Evolutionary conservation across 2,797 vertebrate genomes (phyloP), one percentile per base, ranked within the genome.

Genomic region (Microctenopoma steveboyesi): DNA sequence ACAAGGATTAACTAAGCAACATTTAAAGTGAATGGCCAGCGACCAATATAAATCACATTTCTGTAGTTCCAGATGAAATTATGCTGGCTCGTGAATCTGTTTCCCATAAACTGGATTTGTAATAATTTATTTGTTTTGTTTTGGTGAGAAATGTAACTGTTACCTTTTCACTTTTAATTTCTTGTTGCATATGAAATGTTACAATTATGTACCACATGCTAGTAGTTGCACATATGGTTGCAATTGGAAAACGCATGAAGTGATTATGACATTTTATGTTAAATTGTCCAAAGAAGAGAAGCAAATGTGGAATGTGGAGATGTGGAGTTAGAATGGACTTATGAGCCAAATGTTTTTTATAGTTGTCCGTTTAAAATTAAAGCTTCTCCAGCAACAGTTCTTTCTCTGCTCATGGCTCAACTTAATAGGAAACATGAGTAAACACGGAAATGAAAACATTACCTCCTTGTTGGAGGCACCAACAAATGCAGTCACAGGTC

Each of bases 401-500:
- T 28, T 39, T 6, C 16, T 27, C 6, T 0, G 12, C 37, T 3
- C 12, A 25, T 15, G 2, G 8, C 12, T 18, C 10, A 65, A 47
- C 15, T 46, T 35, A 35, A 35, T 33, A 4, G 0, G 12, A 62
- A 51, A 48, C 15, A 13, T 43, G 18, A 55, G 40, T 13, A 18
- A 47, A 47, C 4, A 48, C 8, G 59, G 42, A 43, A 51, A 46
- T 51, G 12, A 30, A 58, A 66, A 63, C 18, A 12, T 2, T 7
- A 47, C n/a, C 50, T 57, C 6, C 8, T 14, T 13, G 1, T 6
- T 45, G 25, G 25, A 52, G 8, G n/a, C 11, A 48, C 28, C 12
- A 59, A 40, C 28, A 69, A 56, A 66, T 63, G 33, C 11, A 64
- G 16, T 73, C 43, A 59, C 62, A 63, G 0, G 7, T 35, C 33